Conservation (phyloP, 2,797 vertebrate genomes). For the Enoplosus armatus region DNA sequence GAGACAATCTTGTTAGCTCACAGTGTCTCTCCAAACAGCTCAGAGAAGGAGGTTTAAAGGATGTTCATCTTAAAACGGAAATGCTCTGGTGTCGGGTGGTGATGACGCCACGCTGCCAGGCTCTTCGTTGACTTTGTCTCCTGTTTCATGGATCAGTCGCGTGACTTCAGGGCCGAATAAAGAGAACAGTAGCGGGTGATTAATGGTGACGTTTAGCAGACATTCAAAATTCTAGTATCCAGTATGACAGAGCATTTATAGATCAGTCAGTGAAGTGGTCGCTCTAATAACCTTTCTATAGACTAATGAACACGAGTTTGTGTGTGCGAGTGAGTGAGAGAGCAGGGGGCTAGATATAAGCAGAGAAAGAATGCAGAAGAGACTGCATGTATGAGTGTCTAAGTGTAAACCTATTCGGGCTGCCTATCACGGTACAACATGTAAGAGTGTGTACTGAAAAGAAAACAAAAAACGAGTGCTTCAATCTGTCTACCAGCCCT, state of each 20-base stretch:
- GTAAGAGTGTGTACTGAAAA: conserved; percentile 46
- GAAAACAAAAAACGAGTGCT: conserved; percentile 60
- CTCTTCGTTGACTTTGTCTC: conserved; percentile 37
- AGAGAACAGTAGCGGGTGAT: conserved; percentile 35
- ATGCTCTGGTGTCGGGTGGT: conserved; percentile 23
- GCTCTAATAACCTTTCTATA: conserved; percentile 55
- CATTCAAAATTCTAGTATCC: conserved; percentile 53
- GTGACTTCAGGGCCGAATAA: conserved; percentile 25
- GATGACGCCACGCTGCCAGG: conserved; percentile 25
- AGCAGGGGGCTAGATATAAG: conserved; percentile 52
- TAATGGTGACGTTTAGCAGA: conserved; percentile 54
- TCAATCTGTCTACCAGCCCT: conserved; percentile 68
- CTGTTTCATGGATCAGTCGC: conserved; percentile 42
- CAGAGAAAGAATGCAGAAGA: conserved; percentile 47
- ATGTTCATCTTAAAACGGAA: conserved; percentile 26
- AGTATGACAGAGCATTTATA: conserved; percentile 59
- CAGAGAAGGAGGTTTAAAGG: conserved; percentile 44
- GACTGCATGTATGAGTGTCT: conserved; percentile 42
- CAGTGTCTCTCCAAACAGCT: conserved; percentile 77
- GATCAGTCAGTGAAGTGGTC: conserved; percentile 49
- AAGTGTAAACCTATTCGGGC: conserved; percentile 66
- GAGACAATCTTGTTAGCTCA: conserved; percentile 76
- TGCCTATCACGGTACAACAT: conserved; percentile 64
- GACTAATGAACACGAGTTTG: conserved; percentile 40
- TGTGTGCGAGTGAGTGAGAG: conserved; percentile 32